These are phyloP conservation scores for Coreius guichenoti DNA, from an alignment of 2,797 vertebrate species.

Conservation along the genomic window DNA sequence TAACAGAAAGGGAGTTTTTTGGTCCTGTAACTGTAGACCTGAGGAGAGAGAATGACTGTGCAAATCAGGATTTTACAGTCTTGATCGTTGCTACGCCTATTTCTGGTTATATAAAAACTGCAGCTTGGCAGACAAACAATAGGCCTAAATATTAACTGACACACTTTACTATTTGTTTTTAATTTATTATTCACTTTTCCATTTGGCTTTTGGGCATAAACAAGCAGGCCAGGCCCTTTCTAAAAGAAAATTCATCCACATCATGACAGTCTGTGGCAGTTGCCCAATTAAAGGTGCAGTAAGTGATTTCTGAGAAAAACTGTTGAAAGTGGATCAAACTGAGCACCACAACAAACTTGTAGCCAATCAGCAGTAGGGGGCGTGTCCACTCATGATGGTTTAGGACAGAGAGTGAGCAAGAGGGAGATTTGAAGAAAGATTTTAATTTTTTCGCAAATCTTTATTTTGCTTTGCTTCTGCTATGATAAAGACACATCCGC, in stretches of 20 bases:
- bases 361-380: neutral
- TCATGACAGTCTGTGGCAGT: neutral
- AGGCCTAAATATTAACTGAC: conserved; percentile 12
- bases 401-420: no score
- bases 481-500: neutral
- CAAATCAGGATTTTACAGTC: conserved; percentile 10
- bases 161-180: conserved; percentile 9
- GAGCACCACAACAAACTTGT: neutral
- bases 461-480: no score
- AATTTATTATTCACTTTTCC: conserved; percentile 19
- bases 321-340: neutral
- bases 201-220: neutral
- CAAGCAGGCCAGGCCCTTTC: neutral
- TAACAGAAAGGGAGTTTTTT: conserved; percentile 7
- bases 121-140: neutral
- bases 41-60: conserved; percentile 3
- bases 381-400: no score
- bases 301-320: neutral
- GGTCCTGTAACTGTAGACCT: neutral
- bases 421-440: no score
- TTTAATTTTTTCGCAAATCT: no score
- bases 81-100: neutral
- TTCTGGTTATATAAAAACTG: conserved; percentile 27
- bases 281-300: neutral
- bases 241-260: neutral